Conservation (phyloP, 2,888 invertebrate species). For the Acleris cristana region DNA sequence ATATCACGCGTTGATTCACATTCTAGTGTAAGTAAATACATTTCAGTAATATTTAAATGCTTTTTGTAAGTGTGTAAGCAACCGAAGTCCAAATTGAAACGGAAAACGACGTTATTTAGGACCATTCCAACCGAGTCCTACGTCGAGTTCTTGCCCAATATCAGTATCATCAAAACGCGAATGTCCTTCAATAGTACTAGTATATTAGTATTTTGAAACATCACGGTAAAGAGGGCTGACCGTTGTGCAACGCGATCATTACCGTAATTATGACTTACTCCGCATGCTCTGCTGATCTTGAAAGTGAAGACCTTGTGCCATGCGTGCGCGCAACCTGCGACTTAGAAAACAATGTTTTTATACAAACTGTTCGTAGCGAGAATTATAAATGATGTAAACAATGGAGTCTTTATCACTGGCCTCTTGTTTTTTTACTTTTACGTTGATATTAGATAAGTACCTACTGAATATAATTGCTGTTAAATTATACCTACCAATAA, state of each 20-base stretch:
- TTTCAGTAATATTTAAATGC: too few relatives aligned
- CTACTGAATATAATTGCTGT: not conserved
- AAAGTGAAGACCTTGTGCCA: slow-evolving; percentile 79
- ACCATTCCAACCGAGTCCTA: not conserved
- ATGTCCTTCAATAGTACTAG: slow-evolving; percentile 7
- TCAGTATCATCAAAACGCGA: not conserved
- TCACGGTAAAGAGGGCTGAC: slow-evolving; percentile 53
- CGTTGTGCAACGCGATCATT: slow-evolving; percentile 72
- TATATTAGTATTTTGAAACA: slow-evolving; percentile 56
- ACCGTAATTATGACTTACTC: slow-evolving; percentile 76
- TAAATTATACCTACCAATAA: too few relatives aligned
- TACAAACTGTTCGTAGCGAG: slow-evolving; percentile 52
- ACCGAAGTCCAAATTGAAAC: too few relatives aligned
- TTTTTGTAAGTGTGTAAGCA: too few relatives aligned
- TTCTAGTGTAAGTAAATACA: too few relatives aligned
- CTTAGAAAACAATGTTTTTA: slow-evolving; percentile 69
- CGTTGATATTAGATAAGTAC: not conserved
- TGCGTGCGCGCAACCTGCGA: slow-evolving; percentile 66
- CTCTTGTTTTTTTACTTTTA: not conserved
- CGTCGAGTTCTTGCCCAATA: not conserved
- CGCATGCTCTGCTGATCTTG: slow-evolving; percentile 81
- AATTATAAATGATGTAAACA: slow-evolving; percentile 25
- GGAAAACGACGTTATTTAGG: too few relatives aligned
- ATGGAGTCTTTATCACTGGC: not conserved
- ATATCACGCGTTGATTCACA: too few relatives aligned